Conservation (phyloP, 2,113 vertebrate genomes). For the Perca schrenkii region DNA sequence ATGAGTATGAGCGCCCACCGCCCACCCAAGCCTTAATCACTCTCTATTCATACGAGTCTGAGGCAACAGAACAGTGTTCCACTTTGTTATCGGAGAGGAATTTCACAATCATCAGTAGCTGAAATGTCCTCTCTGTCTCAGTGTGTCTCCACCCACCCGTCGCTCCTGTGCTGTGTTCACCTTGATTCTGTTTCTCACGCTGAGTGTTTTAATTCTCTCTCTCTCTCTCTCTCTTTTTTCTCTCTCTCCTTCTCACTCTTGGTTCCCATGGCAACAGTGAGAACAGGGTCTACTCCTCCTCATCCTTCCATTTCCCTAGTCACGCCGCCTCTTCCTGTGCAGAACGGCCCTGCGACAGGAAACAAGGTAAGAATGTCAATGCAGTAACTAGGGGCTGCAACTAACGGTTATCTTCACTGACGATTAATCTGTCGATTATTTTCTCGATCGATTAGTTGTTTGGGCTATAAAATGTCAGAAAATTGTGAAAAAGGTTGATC, state of each 20-base stretch:
- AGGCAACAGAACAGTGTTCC: constrained; percentile 45
- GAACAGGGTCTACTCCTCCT: constrained; percentile 85
- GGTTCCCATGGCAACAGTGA: constrained; percentile 90
- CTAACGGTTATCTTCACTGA: no score
- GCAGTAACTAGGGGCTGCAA: no score
- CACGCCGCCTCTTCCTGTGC: constrained; percentile 90
- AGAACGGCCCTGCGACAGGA: constrained; percentile 87
- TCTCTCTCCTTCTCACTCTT: constrained; percentile 59
- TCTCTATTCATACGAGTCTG: constrained; percentile 51
- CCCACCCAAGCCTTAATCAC: constrained; percentile 55
- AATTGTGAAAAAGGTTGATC: no score
- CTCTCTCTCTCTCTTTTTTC: constrained; percentile 28
- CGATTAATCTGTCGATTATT: no score
- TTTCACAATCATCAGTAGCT: constrained; percentile 35
- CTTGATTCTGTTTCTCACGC: constrained; percentile 52
- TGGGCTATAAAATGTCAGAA: no score
- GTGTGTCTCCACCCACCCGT: constrained; percentile 55
- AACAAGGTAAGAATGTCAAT: constrained; percentile 86
- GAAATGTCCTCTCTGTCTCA: constrained; percentile 35
- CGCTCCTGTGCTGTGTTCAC: constrained; percentile 37
- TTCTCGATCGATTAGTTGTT: no score
- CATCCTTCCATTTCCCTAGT: constrained; percentile 88
- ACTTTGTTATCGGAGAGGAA: constrained; percentile 31
- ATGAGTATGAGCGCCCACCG: constrained; percentile 20
- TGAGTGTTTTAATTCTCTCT: constrained; percentile 33